Evolutionary conservation across 2,797 vertebrate species (phyloP), one percentile per base, ranked within the genome.

Genomic region (Pitangus sulphuratus): DNA sequence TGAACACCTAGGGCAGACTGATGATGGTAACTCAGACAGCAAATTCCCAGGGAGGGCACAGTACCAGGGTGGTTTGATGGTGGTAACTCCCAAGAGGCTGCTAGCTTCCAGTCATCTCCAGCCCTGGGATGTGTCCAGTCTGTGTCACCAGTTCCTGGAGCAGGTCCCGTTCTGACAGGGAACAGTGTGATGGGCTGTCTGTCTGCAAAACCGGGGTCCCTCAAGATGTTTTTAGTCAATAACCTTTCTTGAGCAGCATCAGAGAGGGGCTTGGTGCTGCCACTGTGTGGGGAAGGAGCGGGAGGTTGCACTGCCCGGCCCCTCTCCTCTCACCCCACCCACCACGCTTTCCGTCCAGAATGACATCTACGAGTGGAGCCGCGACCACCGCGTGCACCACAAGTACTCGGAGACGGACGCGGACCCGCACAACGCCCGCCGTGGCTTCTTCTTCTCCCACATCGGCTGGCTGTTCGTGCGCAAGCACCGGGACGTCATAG

Each of bases 361-460:
- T 0, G 98, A 99, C 86, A 98, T 99, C 91, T 99, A 98, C 0
- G 98, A 98, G 94, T 98, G 98, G 98, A 95, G 97, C 66, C 95
- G 98, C 22, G 98, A 98, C 86, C 98, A 98, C 90, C 97, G 98
- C 1, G 97, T 98, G 90, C 98, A 98, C 90, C 98, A 98, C 97
- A 99, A 98, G 97, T 98, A 97, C 97, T 98, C 98, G 0, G 98
- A 99, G 97, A 98, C 98, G 0, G 98, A 98, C 0, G 98, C 97
- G 0, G 98, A 99, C 93, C 98, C 98, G 0, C 98, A 98, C 96
- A 98, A 98, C 0, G 98, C 98, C 44, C 89, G 87, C 31, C 95
- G 98, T 0, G 98, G 98, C 70, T 98, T 98, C 95, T 98, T 98
- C 97, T 99, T 98, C 80, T 89, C 98, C 39, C 98, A 98, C 35